Evolutionary conservation across 1,140 invertebrate genomes (phyloP).

Genomic region (Akabosia matsudoensis): DNA sequence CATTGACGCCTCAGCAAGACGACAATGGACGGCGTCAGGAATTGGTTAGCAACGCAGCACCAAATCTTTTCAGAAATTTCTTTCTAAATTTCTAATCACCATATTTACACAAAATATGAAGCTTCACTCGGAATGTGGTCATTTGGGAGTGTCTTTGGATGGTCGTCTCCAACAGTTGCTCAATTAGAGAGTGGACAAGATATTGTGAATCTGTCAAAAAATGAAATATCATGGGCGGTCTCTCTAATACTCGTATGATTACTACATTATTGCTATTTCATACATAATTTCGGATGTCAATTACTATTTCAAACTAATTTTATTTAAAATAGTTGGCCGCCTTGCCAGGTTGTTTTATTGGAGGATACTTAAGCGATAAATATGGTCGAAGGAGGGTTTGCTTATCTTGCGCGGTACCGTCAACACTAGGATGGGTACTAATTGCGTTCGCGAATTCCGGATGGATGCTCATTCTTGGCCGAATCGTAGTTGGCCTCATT

Average conservation of each 20-base stretch:
- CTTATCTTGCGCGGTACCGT: constrained; percentile 67
- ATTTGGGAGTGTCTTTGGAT: constrained; percentile 66
- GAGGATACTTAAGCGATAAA: neutral
- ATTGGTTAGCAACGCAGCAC: neutral
- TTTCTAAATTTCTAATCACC: neutral
- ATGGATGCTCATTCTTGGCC: constrained; percentile 60
- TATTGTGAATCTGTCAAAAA: constrained; percentile 55
- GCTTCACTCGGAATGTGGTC: constrained; percentile 68
- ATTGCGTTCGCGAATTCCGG: constrained; percentile 64
- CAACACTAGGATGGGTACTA: constrained; percentile 68
- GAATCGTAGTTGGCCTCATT: constrained; percentile 69
- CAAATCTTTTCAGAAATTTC: neutral
- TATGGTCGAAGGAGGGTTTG: constrained; percentile 69
- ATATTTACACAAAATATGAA: constrained; percentile 31
- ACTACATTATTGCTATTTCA: constrained; percentile 42
- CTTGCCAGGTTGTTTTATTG: neutral
- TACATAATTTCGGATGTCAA: constrained; percentile 52
- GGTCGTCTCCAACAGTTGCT: constrained; percentile 70
- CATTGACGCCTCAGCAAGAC: no score
- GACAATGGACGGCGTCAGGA: neutral
- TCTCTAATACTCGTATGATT: constrained; percentile 68
- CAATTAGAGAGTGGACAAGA: constrained; percentile 55
- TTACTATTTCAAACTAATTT: constrained; percentile 68
- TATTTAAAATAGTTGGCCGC: constrained; percentile 64
- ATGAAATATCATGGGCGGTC: constrained; percentile 67